Conservation (phyloP, 2,888 invertebrate genomes). For the Aspidiotus destructor region DNA sequence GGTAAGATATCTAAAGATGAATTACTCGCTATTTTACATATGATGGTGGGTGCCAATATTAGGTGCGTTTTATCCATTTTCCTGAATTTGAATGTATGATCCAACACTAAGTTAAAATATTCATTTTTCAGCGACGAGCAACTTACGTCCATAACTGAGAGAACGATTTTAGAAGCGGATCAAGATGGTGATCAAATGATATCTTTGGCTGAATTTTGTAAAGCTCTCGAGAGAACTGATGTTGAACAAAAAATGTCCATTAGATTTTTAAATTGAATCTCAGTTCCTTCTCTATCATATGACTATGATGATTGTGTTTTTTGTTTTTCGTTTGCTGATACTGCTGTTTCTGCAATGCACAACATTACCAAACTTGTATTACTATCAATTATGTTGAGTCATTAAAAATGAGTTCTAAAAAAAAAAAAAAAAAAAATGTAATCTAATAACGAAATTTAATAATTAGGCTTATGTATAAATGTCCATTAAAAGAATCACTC, state of each 20-base stretch:
- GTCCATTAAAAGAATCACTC: no score
- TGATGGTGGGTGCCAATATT: constrained; percentile 99
- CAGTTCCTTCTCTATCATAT: neutral
- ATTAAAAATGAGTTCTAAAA: no score
- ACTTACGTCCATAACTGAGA: constrained; percentile 87
- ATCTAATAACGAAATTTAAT: no score
- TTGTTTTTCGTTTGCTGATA: no score
- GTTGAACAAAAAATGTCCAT: constrained; percentile 99
- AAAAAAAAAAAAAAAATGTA: no score
- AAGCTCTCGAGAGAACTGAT: constrained; percentile 88
- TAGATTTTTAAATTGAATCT: constrained; percentile 73
- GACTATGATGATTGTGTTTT: no score
- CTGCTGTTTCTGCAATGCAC: no score
- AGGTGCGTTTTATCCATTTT: constrained; percentile 48
- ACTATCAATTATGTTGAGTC: no score
- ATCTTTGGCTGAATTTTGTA: constrained; percentile 92
- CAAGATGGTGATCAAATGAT: constrained; percentile 94
- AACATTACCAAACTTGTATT: no score
- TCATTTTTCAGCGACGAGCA: constrained; percentile 64
- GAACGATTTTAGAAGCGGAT: constrained; percentile 97
- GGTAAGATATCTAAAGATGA: constrained; percentile 93
- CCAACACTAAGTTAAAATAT: no score
- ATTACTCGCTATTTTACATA: constrained; percentile 87
- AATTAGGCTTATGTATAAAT: no score
- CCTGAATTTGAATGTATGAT: neutral